phyloP scores from a whole-genome alignment of 1,140 invertebrate genomes.

The Drosophila melanogaster region Release_6_plus_ISO1_MT NT_033777.3:27489001-27489500 shows the following conservation, averaged over 20 bases:
- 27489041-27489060: no score
- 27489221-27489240: slow-evolving; percentile 46
- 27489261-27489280: slow-evolving; percentile 52
- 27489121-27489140: slow-evolving; percentile 43
- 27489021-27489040: slow-evolving; percentile 16
- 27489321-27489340: slow-evolving; percentile 25
- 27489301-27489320: slow-evolving; percentile 56
- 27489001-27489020: background rate
- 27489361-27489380: background rate
- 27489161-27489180: slow-evolving; percentile 37
- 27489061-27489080: no score
- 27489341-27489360: no score
- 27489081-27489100: slow-evolving; percentile 23
- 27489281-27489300: slow-evolving; percentile 57
- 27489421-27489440: slow-evolving; percentile 57
- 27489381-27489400: slow-evolving; percentile 63
- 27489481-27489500: slow-evolving; percentile 3
- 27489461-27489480: background rate
- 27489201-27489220: slow-evolving; percentile 31
- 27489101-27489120: slow-evolving; percentile 50
- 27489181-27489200: slow-evolving; percentile 32
- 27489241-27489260: slow-evolving; percentile 41
- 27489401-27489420: slow-evolving; percentile 63
- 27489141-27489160: slow-evolving; percentile 52
- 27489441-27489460: slow-evolving; percentile 9